Evolutionary conservation across 2,888 invertebrate species (phyloP).

Genomic region (Stratiomys singularior): DNA sequence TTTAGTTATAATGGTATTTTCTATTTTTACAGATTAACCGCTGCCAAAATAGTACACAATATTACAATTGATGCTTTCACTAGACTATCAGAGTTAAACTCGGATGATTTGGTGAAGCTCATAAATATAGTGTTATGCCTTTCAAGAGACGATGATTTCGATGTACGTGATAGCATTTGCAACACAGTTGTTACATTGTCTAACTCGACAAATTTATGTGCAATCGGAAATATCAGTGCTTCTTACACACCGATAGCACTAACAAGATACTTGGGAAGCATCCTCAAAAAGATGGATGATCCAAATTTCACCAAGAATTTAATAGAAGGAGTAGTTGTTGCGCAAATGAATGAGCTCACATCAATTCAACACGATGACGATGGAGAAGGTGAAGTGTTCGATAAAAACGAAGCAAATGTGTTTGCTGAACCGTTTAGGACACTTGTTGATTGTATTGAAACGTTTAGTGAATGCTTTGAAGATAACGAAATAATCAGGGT

Average conservation of each 20-base stretch:
- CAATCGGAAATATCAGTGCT: slow-evolving; percentile 17
- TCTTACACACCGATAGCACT: slow-evolving; percentile 19
- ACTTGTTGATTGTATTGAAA: slow-evolving; percentile 52
- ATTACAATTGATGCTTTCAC: slow-evolving; percentile 48
- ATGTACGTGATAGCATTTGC: slow-evolving; percentile 58
- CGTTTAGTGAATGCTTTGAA: slow-evolving; percentile 10
- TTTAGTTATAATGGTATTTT: neutral
- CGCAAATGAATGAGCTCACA: neutral
- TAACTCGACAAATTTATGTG: neutral
- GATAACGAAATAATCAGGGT: neutral
- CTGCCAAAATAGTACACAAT: slow-evolving; percentile 56
- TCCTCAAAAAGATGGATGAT: neutral
- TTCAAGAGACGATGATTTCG: slow-evolving; percentile 60
- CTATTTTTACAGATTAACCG: slow-evolving; percentile 55
- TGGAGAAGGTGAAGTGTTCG: slow-evolving; percentile 58
- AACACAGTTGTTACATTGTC: slow-evolving; percentile 54
- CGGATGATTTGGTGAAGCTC: slow-evolving; percentile 55
- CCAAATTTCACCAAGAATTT: neutral
- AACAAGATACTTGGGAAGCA: neutral
- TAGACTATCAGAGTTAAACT: slow-evolving; percentile 50
- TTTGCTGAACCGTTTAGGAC: slow-evolving; percentile 60
- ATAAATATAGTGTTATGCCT: slow-evolving; percentile 58
- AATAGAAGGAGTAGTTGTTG: too few relatives aligned
- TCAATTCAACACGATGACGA: neutral
- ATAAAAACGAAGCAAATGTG: slow-evolving; percentile 61